Percentiles rank a stretch among this genome's conserved stretches.
Evolutionary conservation across 2,888 invertebrate species (phyloP).

Genomic region (Podabrus alpinus): DNA sequence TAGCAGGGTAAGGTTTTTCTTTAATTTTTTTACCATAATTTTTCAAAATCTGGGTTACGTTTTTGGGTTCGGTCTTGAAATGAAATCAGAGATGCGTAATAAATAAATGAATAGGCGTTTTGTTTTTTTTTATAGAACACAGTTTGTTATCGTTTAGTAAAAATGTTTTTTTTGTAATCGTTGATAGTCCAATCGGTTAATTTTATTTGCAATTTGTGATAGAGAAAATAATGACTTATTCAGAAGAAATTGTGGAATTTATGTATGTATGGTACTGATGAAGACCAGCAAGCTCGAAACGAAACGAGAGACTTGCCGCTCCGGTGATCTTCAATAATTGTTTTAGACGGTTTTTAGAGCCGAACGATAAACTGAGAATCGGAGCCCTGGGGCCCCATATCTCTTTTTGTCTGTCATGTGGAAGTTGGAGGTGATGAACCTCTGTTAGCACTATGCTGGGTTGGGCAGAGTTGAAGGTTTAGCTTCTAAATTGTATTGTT

Average conservation of each 20-base stretch:
- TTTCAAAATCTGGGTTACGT: neutral
- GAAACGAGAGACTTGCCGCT: too few relatives aligned
- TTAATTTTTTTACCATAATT: neutral
- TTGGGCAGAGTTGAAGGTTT: too few relatives aligned
- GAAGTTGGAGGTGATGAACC: neutral
- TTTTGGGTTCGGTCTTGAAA: neutral
- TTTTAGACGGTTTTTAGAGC: too few relatives aligned
- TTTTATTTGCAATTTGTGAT: neutral
- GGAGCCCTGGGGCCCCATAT: too few relatives aligned
- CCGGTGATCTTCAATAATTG: too few relatives aligned
- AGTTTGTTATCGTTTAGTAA: neutral
- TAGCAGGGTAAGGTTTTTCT: constrained; percentile 45
- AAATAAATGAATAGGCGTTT: neutral
- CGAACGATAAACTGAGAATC: too few relatives aligned
- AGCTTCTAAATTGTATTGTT: too few relatives aligned
- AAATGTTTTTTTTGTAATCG: neutral
- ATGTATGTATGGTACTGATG: neutral
- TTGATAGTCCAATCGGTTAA: too few relatives aligned
- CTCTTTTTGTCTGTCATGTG: neutral
- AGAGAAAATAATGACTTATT: neutral
- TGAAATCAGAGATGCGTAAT: neutral
- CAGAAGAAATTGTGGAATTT: too few relatives aligned
- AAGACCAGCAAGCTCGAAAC: neutral
- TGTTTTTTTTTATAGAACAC: neutral
- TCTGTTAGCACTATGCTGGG: too few relatives aligned